Conservation (phyloP, 1,140 invertebrate genomes). For the Anagrus nilaparvatae region DNA sequence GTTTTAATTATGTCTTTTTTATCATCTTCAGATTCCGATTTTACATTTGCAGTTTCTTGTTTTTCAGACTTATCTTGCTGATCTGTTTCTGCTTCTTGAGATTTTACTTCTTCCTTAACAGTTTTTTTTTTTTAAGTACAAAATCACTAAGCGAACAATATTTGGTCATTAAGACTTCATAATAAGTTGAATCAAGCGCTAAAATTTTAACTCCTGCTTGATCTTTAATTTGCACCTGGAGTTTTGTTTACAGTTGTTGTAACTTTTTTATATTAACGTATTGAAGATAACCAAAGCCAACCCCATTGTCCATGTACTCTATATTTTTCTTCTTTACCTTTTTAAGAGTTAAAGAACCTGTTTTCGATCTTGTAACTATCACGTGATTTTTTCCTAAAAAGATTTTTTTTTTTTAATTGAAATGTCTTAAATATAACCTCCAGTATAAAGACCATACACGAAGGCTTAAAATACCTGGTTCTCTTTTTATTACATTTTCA, state of each 20-base stretch:
- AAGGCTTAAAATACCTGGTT: no score
- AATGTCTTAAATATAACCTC: constrained; percentile 7
- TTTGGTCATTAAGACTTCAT: constrained; percentile 53
- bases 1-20: constrained; percentile 17
- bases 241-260: constrained; percentile 39
- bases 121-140: constrained; percentile 19
- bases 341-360: constrained; percentile 64
- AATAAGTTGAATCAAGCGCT: constrained; percentile 62
- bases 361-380: constrained; percentile 62
- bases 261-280: constrained; percentile 43
- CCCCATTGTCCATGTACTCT: constrained; percentile 90
- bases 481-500: no score
- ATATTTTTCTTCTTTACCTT: constrained; percentile 97
- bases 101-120: constrained; percentile 36
- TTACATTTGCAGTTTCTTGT: constrained; percentile 31
- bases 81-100: constrained; percentile 4
- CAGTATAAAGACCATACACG: no score
- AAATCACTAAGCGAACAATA: constrained; percentile 22
- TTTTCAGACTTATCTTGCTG: constrained; percentile 25
- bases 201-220: constrained; percentile 56
- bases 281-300: constrained; percentile 82
- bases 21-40: constrained; percentile 35
- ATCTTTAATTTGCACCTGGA: constrained; percentile 64
- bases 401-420: constrained; percentile 4
- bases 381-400: constrained; percentile 40